These are phyloP conservation scores for Stomatorhinus ivindoensis DNA, from an alignment of 2,113 vertebrate species.

Conservation along the genomic window DNA sequence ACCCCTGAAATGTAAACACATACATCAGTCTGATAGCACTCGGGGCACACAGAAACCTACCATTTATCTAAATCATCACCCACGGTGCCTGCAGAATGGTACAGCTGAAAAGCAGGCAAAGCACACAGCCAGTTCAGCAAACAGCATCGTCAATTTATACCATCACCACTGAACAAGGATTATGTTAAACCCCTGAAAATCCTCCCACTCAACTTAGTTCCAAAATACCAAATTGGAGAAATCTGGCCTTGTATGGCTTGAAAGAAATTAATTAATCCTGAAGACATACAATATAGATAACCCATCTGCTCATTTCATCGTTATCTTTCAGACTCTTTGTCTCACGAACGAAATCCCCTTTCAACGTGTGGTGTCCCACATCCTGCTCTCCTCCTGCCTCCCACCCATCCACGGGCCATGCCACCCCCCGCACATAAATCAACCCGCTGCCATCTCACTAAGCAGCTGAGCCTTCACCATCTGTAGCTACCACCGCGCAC, in stretches of 20 bases:
- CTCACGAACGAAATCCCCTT: neutral
- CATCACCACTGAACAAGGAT: neutral
- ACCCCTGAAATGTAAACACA: conserved; percentile 51
- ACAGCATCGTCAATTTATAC: neutral
- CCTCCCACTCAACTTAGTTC: neutral
- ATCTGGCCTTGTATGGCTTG: neutral
- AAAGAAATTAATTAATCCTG: neutral
- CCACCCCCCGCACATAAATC: neutral
- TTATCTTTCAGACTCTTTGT: neutral
- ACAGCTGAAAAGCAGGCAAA: neutral
- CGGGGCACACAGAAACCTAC: neutral
- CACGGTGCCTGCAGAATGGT: neutral
- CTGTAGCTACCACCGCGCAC: neutral
- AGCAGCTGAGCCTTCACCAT: neutral
- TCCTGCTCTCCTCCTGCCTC: neutral
- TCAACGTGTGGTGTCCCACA: neutral
- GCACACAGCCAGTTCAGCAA: neutral
- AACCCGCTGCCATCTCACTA: neutral
- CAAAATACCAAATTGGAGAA: neutral
- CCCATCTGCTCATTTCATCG: neutral
- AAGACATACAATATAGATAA: neutral
- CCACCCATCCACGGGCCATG: neutral
- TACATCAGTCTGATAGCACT: neutral
- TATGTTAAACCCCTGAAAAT: neutral
- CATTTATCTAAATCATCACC: neutral